These are phyloP conservation scores for Actinopyga echinites DNA, from an alignment of 53 echinoderm and acorn worm species.

Conservation along the genomic window DNA sequence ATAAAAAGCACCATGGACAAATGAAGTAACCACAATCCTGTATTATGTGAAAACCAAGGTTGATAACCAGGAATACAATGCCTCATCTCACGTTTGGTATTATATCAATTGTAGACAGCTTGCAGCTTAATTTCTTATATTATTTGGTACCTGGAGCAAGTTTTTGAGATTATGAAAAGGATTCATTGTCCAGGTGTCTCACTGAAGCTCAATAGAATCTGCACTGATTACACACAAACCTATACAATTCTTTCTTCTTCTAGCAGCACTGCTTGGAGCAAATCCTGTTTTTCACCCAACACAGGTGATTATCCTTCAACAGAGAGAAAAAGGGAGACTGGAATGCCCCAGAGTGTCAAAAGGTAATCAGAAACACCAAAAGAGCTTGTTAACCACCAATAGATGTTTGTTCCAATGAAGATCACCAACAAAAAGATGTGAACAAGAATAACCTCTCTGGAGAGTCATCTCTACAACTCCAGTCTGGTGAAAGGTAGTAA, in stretches of 20 bases:
- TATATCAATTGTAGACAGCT: too few relatives aligned
- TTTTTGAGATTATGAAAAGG: constrained; percentile 3
- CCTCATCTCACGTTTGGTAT: too few relatives aligned
- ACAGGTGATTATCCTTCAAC: constrained; percentile 39
- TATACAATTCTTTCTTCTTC: neutral
- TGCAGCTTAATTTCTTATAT: too few relatives aligned
- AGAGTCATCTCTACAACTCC: too few relatives aligned
- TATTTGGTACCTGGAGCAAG: too few relatives aligned
- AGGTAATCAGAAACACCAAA: constrained; percentile 36
- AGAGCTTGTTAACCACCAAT: constrained; percentile 19
- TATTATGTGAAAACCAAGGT: too few relatives aligned
- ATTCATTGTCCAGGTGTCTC: constrained; percentile 31
- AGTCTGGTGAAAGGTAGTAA: too few relatives aligned
- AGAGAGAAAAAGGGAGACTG: neutral
- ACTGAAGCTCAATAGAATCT: neutral
- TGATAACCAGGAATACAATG: too few relatives aligned
- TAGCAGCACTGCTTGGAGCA: constrained; percentile 14
- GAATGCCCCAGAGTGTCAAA: constrained; percentile 21
- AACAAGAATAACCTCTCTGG: neutral
- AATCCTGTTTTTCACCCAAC: constrained; percentile 25
- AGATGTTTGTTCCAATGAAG: constrained; percentile 36
- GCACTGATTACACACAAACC: constrained; percentile 12
- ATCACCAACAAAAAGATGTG: constrained; percentile 21
- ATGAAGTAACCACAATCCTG: too few relatives aligned
- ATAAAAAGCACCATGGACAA: too few relatives aligned